These are phyloP conservation scores for Meloe dianella DNA, from an alignment of 2,888 invertebrate genomes.

Conservation along the genomic window DNA sequence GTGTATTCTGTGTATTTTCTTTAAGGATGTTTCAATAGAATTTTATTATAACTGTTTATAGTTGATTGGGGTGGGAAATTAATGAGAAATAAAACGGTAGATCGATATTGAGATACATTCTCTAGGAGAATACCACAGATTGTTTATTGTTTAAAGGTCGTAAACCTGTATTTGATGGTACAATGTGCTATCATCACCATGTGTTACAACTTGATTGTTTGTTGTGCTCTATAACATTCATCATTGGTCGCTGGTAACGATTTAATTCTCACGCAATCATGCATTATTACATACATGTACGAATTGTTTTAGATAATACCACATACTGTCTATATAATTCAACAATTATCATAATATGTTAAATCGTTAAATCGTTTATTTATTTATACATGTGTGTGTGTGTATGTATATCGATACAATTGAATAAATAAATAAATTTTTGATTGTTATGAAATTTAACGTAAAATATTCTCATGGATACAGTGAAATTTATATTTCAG, in stretches of 20 bases:
- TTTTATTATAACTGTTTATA: too few relatives aligned
- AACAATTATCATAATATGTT: constrained; percentile 5
- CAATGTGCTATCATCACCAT: not conserved
- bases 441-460: not conserved
- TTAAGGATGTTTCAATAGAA: too few relatives aligned
- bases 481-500: not conserved
- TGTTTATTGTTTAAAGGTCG: not conserved
- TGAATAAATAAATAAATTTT: not conserved
- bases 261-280: not conserved
- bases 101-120: not conserved
- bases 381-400: too few relatives aligned
- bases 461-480: not conserved
- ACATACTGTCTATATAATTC: not conserved
- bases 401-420: not conserved
- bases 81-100: not conserved
- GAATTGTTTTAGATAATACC: constrained; percentile 1
- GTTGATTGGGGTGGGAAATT: too few relatives aligned
- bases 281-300: not conserved
- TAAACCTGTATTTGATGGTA: not conserved
- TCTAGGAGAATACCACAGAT: not conserved
- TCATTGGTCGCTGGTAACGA: not conserved
- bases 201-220: not conserved
- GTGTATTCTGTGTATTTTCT: too few relatives aligned
- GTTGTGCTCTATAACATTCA: not conserved
- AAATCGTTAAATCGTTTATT: too few relatives aligned